A percentile compares a stretch with the other conserved stretches of the same genome.
Conservation (phyloP, 2,113 vertebrate genomes). For the Sakesphorus luctuosus region DNA sequence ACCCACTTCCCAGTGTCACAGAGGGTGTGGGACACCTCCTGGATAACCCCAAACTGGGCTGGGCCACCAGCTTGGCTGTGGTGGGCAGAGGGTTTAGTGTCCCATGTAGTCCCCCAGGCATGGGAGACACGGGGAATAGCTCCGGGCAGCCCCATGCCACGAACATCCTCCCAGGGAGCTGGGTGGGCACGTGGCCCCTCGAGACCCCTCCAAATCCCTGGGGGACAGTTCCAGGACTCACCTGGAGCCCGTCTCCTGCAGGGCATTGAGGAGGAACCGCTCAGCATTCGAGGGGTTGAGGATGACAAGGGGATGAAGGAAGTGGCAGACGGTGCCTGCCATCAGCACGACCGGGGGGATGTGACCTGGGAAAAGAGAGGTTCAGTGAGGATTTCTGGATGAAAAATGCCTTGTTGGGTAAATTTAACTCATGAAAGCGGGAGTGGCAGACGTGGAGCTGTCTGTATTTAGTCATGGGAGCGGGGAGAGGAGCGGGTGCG, state of each 20-base stretch:
- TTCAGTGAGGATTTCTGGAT: fast-evolving
- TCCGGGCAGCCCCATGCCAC: slow-evolving; percentile 69
- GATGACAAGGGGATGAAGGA: slow-evolving; percentile 76
- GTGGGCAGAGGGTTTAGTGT: slow-evolving; percentile 72
- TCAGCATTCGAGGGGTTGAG: slow-evolving; percentile 70
- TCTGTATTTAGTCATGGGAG: background rate
- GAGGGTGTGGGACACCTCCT: slow-evolving; percentile 74
- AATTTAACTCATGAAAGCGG: fast-evolving
- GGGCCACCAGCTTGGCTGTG: slow-evolving; percentile 53
- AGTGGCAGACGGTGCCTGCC: slow-evolving; percentile 58
- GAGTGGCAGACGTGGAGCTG: background rate
- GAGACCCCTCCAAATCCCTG: background rate
- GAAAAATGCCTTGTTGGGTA: background rate
- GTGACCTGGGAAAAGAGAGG: background rate
- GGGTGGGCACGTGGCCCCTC: fast-evolving
- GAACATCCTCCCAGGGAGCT: slow-evolving; percentile 60
- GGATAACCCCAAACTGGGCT: slow-evolving; percentile 63
- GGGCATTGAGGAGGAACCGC: slow-evolving; percentile 69
- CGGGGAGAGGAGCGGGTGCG: fast-evolving
- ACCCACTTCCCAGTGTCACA: slow-evolving; percentile 71
- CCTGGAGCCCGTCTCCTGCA: slow-evolving; percentile 71
- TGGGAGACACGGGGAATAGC: slow-evolving; percentile 73
- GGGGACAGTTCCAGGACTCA: background rate
- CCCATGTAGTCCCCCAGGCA: slow-evolving; percentile 68
- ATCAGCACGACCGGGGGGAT: slow-evolving; percentile 51